phyloP scores from a whole-genome alignment of 2,797 vertebrate species.

The Acridotheres tristis region DNA sequence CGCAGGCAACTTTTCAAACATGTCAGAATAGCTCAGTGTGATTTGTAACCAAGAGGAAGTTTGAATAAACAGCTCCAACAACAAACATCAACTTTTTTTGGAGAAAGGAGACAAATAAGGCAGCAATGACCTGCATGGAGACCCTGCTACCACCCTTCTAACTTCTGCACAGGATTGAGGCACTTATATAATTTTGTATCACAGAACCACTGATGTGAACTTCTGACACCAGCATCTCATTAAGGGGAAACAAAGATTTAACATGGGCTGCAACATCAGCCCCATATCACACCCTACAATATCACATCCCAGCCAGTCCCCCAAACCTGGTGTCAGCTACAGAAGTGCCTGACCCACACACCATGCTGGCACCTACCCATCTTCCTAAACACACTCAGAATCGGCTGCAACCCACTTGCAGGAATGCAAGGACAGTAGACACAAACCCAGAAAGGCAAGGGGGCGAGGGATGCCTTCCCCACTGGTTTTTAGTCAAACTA shows the following conservation, averaged over 20 bases:
- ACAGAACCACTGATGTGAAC: not conserved
- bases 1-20: conserved; percentile 13
- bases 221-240: conserved; percentile 15
- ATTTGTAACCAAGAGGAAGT: conserved; percentile 29
- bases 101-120: not conserved
- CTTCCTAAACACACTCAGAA: not conserved
- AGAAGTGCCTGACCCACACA: not conserved
- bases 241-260: conserved; percentile 22
- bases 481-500: not conserved
- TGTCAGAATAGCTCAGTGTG: not conserved
- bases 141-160: not conserved
- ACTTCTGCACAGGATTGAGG: not conserved
- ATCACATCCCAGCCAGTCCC: not conserved
- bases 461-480: not conserved
- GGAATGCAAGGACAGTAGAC: not conserved
- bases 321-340: not conserved
- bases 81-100: not conserved
- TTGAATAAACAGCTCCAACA: conserved; percentile 21
- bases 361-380: not conserved
- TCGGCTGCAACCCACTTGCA: not conserved
- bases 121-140: not conserved
- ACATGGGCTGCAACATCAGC: not conserved
- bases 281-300: not conserved
- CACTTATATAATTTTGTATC: not conserved
- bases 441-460: not conserved